A percentile compares a stretch with the other conserved stretches of the same genome.
These are phyloP conservation scores for Lepidothrix coronata DNA, from an alignment of 2,113 vertebrate species.

Conservation along the genomic window DNA sequence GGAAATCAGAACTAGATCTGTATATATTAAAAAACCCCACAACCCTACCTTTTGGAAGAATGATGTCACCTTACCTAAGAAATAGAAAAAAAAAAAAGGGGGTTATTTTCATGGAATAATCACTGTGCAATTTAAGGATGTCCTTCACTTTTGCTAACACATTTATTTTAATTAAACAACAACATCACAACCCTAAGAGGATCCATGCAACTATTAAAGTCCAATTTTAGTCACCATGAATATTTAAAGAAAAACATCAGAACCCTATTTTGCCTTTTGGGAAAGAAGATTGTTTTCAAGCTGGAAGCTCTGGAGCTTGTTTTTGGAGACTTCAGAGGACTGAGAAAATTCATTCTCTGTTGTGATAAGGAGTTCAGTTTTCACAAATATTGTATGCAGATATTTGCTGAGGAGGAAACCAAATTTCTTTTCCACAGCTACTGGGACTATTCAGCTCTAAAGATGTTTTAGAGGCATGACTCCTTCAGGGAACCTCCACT, in stretches of 20 bases:
- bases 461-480: background rate
- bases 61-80: background rate
- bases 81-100: background rate
- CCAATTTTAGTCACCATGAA: background rate
- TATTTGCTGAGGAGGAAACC: background rate
- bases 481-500: background rate
- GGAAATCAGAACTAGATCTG: background rate
- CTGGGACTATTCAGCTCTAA: background rate
- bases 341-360: background rate
- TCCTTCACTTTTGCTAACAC: background rate
- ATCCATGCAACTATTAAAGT: background rate
- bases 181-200: background rate
- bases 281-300: background rate
- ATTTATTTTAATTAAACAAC: background rate
- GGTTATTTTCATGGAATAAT: background rate
- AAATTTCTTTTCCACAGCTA: background rate
- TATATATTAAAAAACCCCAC: accelerated
- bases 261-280: background rate
- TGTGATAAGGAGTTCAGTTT: background rate
- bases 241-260: background rate
- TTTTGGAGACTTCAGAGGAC: background rate
- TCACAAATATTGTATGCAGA: background rate
- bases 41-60: background rate
- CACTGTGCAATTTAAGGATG: background rate
- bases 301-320: background rate